Base-by-base conservation (phyloP, 2,797 vertebrate species). In the Oryzias sinensis region DNA sequence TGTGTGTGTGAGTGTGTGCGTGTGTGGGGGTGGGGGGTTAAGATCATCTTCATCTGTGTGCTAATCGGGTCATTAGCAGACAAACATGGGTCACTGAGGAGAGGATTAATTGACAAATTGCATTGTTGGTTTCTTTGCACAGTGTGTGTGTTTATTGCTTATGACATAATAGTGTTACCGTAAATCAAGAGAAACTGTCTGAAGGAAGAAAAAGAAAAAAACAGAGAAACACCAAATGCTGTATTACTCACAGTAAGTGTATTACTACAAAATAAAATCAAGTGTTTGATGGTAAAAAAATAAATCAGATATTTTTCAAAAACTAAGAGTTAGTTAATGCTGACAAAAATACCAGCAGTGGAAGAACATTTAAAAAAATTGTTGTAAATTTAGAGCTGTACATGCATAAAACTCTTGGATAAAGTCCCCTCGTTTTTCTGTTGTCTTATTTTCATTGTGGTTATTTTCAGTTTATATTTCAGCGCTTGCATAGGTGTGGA, bases 21-120 rank as follows among this genome's bases (percentile, higher is more conserved):
- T 18, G 18, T 18, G 20, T 2, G 20, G 1, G 20, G 20, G 20
- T 2, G 20, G 20, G 93, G 94, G 94, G 94, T 95, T 95, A 97
- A 96, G 94, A 94, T 94, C 92, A 94, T 95, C 93, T 93, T 94
- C 90, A 93, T 93, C 92, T 93, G 93, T 91, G 90, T 83, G 92
- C 91, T 96, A 95, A 96, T 96, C 94, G 92, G 91, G 92, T 96
- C 94, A 96, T 95, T 94, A 96, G 90, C 86, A 74, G 90, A 93
- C 89, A 93, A 94, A 93, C 93, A 92, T 88, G 94, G 93, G 94
- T 93, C 93, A 91, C 92, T 85, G 91, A 93, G 90, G 93, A 96
- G 95, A 93, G 94, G 92, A 92, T 92, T 96, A 95, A 92, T 92
- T 92, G 92, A 91, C 92, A 93, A 87, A 72, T 72, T 80, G 77